Evolutionary conservation across 2,888 invertebrate genomes (phyloP).

Genomic region (Desoria tigrina): DNA sequence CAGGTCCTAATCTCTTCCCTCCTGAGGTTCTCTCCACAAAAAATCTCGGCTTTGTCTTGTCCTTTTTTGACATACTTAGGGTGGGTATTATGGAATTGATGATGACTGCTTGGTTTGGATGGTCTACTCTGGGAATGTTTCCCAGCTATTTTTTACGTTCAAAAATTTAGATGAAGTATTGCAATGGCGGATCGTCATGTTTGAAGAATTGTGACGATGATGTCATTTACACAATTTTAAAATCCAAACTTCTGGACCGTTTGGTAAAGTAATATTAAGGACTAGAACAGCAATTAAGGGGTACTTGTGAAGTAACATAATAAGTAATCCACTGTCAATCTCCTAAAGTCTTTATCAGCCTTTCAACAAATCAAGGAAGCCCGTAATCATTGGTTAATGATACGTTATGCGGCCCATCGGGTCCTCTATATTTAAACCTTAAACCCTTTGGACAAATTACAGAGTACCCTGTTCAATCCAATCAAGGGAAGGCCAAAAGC

Average conservation of each 20-base stretch:
- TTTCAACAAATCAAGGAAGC: conserved; percentile 2
- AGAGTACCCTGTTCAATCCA: not conserved
- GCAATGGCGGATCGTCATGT: too few species aligned
- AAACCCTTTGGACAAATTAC: conserved; percentile 4
- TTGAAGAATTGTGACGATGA: too few species aligned
- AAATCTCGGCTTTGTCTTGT: conserved; percentile 9
- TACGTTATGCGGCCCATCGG: not conserved
- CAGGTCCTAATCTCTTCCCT: conserved; percentile 11
- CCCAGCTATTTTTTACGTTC: too few species aligned
- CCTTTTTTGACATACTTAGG: conserved; percentile 4
- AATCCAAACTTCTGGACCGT: too few species aligned
- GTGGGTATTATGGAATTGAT: conserved; percentile 7
- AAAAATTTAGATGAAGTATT: too few species aligned
- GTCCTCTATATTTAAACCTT: not conserved
- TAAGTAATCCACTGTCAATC: not conserved
- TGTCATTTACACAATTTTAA: too few species aligned
- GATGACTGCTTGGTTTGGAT: not conserved
- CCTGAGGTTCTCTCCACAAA: not conserved
- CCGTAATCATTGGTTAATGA: conserved; percentile 2
- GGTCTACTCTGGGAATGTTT: too few species aligned
- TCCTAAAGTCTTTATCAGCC: not conserved
- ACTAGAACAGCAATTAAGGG: too few species aligned
- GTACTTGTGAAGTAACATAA: too few species aligned
- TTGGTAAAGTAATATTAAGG: too few species aligned
- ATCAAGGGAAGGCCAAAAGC: not conserved